These are phyloP conservation scores for Leptinotarsa undecemlineata DNA, from an alignment of 1,140 invertebrate genomes.

Conservation along the genomic window DNA sequence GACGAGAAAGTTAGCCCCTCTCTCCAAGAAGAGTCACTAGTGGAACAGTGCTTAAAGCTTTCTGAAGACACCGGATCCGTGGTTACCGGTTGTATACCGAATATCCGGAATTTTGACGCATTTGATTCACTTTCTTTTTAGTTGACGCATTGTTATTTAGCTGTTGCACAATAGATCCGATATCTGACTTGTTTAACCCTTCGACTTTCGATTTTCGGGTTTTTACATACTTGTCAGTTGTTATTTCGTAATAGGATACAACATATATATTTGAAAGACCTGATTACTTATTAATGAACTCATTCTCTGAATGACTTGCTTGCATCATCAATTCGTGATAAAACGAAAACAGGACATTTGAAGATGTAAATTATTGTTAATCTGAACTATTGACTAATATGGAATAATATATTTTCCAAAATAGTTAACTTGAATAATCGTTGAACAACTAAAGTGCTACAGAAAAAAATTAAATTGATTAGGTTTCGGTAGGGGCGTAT, in stretches of 20 bases:
- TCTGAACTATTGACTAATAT: not conserved
- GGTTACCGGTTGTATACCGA: slow-evolving; percentile 32
- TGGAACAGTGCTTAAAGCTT: slow-evolving; percentile 37
- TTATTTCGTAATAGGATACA: not conserved
- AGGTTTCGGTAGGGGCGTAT: too few species aligned
- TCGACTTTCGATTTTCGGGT: slow-evolving; percentile 38
- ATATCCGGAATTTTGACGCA: slow-evolving; percentile 43
- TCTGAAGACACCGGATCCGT: slow-evolving; percentile 38
- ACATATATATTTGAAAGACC: not conserved
- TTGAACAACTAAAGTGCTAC: too few species aligned
- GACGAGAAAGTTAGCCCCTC: slow-evolving; percentile 53
- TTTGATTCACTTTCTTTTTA: slow-evolving; percentile 45
- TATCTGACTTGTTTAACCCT: slow-evolving; percentile 37
- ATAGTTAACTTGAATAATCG: too few species aligned
- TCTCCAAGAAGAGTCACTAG: slow-evolving; percentile 40
- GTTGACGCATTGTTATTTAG: slow-evolving; percentile 37
- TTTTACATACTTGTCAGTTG: not conserved
- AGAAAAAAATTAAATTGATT: too few species aligned
- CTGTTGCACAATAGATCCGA: slow-evolving; percentile 39
- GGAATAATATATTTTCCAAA: not conserved
- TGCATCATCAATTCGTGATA: too few species aligned
- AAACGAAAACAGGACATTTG: not conserved
- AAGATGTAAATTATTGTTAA: not conserved
- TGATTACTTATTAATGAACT: not conserved
- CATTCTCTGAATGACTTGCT: too few species aligned